Percentiles rank a stretch among this genome's conserved stretches.
These are phyloP conservation scores for Eucidaris tribuloides DNA, from an alignment of 35 echinoderm and acorn worm species.

Conservation along the genomic window DNA sequence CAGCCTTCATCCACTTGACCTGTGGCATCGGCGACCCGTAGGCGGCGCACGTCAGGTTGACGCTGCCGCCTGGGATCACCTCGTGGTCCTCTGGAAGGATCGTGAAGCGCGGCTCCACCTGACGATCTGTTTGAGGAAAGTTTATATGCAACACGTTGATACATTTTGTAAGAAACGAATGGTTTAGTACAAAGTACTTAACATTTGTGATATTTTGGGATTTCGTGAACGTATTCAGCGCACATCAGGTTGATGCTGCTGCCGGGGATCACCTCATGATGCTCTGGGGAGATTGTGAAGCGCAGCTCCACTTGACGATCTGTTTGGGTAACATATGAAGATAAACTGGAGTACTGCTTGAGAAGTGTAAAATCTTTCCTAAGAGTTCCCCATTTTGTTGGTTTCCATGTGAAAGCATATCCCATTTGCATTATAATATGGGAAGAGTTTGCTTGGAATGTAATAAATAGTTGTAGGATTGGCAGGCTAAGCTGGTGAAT, in stretches of 20 bases:
- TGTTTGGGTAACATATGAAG: neutral
- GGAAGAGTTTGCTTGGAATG: too few species aligned
- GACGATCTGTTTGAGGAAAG: slow-evolving; percentile 49
- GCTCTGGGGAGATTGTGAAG: slow-evolving; percentile 52
- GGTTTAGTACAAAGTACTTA: too few species aligned
- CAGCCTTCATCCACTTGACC: slow-evolving; percentile 81
- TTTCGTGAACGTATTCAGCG: slow-evolving; percentile 59
- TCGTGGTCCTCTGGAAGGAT: slow-evolving; percentile 64
- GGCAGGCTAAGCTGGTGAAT: neutral
- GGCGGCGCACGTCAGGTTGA: slow-evolving; percentile 79
- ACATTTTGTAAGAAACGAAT: too few species aligned
- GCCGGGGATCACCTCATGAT: slow-evolving; percentile 65
- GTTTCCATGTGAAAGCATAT: too few species aligned
- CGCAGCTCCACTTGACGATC: slow-evolving; percentile 53
- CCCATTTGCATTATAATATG: too few species aligned
- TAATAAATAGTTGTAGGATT: too few species aligned
- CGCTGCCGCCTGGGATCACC: slow-evolving; percentile 72
- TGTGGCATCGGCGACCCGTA: slow-evolving; percentile 85
- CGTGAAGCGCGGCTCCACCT: slow-evolving; percentile 65
- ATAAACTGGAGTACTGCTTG: neutral
- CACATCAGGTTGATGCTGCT: slow-evolving; percentile 62
- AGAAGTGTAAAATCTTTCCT: neutral
- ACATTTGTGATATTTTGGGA: too few species aligned
- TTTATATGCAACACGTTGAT: too few species aligned
- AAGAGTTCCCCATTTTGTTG: too few species aligned